A percentile compares a stretch with the other conserved stretches of the same genome.
These are phyloP conservation scores for Siderastrea radians DNA, from an alignment of 92 coral and sea anemone species.

Conservation along the genomic window DNA sequence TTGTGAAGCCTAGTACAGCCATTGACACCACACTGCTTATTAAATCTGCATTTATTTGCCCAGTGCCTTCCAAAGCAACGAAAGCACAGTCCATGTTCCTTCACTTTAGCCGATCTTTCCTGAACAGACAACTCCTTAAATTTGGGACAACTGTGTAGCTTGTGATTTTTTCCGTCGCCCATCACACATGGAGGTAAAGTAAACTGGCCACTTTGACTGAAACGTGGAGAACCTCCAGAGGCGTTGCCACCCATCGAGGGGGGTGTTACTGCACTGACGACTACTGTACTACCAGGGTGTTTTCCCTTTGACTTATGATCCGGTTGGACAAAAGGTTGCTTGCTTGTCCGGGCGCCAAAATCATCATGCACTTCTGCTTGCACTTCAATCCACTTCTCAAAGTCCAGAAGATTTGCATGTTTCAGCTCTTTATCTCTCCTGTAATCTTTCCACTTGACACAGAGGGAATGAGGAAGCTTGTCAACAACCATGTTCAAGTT, in stretches of 20 bases:
- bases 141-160: constrained; percentile 13
- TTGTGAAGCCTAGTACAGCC: constrained; percentile 34
- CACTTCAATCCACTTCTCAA: constrained; percentile 40
- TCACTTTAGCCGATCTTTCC: constrained; percentile 27
- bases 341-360: constrained; percentile 3
- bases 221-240: neutral
- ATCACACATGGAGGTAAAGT: too few species aligned
- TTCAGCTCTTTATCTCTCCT: constrained; percentile 10
- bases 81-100: constrained; percentile 27
- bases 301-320: neutral
- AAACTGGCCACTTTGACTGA: too few species aligned
- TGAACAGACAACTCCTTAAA: neutral
- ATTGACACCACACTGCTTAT: constrained; percentile 22
- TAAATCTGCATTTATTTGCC: constrained; percentile 1
- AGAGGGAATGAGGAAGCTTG: constrained; percentile 20
- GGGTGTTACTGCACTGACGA: neutral
- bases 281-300: neutral
- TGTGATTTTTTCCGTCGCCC: neutral
- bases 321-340: neutral
- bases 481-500: constrained; percentile 24
- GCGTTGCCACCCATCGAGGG: neutral
- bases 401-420: constrained; percentile 26
- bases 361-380: constrained; percentile 39
- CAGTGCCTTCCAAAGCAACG: constrained; percentile 27
- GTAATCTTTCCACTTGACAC: constrained; percentile 24